Conservation (phyloP, 2,888 invertebrate species). For the Nipponacmea schrenckii region DNA sequence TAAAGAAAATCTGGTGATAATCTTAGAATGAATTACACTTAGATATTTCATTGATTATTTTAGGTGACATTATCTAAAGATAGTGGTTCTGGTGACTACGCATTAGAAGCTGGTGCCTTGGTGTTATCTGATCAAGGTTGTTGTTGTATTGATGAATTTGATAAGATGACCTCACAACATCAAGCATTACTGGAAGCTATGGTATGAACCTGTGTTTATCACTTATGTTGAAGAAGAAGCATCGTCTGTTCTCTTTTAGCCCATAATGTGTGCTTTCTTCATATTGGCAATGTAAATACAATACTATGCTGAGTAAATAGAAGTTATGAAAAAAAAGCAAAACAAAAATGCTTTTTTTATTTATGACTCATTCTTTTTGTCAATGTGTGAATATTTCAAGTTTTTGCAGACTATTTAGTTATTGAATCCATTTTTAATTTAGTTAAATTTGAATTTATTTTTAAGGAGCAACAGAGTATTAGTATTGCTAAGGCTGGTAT, state of each 20-base stretch:
- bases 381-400: too few species aligned
- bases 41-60: neutral
- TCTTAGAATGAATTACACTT: too few species aligned
- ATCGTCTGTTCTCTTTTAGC: neutral
- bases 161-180: constrained; percentile 86
- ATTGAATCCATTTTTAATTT: too few species aligned
- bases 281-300: too few species aligned
- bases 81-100: constrained; percentile 75
- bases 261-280: too few species aligned
- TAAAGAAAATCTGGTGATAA: constrained; percentile 78
- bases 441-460: too few species aligned
- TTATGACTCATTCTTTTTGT: too few species aligned
- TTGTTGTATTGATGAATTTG: constrained; percentile 95
- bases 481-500: constrained; percentile 91
- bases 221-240: neutral
- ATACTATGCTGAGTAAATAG: too few species aligned
- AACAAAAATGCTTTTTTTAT: too few species aligned
- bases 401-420: too few species aligned
- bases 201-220: constrained; percentile 68
- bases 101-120: constrained; percentile 80
- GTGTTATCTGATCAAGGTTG: constrained; percentile 88
- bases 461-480: constrained; percentile 84
- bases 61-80: constrained; percentile 80
- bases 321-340: too few species aligned
- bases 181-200: constrained; percentile 90